phyloP scores from a whole-genome alignment of 2,113 vertebrate species.

The Cololabis saira region DNA sequence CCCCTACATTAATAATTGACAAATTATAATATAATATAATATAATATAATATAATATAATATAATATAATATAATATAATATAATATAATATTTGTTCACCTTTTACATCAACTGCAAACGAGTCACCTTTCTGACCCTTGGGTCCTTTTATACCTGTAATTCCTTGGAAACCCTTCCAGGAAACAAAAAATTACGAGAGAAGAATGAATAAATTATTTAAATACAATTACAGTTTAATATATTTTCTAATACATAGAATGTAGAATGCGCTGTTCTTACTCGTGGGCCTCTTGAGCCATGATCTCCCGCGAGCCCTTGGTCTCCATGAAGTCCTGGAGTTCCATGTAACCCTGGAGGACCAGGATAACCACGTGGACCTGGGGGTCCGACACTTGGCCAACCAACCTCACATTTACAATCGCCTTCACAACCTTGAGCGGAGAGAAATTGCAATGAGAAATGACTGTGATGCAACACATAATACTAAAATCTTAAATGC shows the following conservation, averaged over 20 bases:
- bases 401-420: constrained; percentile 40
- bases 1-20: too few relatives aligned
- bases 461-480: too few relatives aligned
- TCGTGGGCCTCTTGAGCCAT: constrained; percentile 37
- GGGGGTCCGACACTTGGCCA: constrained; percentile 4
- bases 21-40: too few relatives aligned
- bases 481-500: too few relatives aligned
- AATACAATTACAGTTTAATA: not conserved
- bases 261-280: constrained; percentile 28
- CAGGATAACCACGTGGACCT: constrained; percentile 56
- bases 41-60: too few relatives aligned
- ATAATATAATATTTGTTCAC: constrained; percentile 28
- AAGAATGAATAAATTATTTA: not conserved
- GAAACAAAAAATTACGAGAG: not conserved
- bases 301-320: constrained; percentile 67
- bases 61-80: too few relatives aligned
- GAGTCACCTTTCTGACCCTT: constrained; percentile 69
- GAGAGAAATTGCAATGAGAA: not conserved
- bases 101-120: constrained; percentile 22
- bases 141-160: constrained; percentile 45
- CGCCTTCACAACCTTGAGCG: constrained; percentile 47
- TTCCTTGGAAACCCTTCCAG: constrained; percentile 55
- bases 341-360: constrained; percentile 71
- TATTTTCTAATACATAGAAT: not conserved
- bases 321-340: constrained; percentile 80